Base-by-base conservation (phyloP, 2,888 invertebrate genomes). In the Capitulum mitella region DNA sequence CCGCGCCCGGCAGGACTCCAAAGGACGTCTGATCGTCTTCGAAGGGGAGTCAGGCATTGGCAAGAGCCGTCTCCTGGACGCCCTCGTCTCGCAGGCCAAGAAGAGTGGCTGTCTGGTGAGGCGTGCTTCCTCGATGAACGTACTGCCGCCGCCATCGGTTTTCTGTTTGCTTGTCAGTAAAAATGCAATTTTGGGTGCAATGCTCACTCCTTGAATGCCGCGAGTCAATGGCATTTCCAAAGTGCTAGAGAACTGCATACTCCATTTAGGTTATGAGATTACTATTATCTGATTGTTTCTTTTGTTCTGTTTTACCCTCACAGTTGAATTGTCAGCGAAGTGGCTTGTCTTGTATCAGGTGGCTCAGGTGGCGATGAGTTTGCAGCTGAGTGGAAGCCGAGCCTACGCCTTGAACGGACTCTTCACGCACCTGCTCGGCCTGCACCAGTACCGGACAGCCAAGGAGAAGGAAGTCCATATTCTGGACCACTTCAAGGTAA, bases 21-120 rank as follows among this genome's bases (percentile, higher is more conserved):
- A 40, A 22, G 70, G 26, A 26, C 70, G 83, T 83, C 81, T 84
- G 79, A 84, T 91, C 43, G 84, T 90, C 79, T 85, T 90, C 51
- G 86, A 89, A 81, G 90, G 90, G 43, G 87, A 87, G 79, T 84
- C 86, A 22, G 87, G 89, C 40, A 86, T 89, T 26, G 91, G 91
- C 3, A 90, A 90, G 84, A 88, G 88, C 37, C 86, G 89, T 81
- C 82, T 90, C 75, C 83, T 90, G 79, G 87, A 89, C 82, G 88
- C 88, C 84, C 88, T 82, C 83, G 86, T 80, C 14, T 85, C 85
- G 80, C 82, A 86, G 8, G 87, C 88, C 10, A 82, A 81, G 48
- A 88, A 89, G 0, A 81, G 83, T 29, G 83, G 82, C 6, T 75
- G 81, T 40, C 37, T 40, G 40, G 70, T 70, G 37, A 70, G 70